These are phyloP conservation scores for Apis florea DNA, from an alignment of 1,140 invertebrate species.

Conservation along the genomic window DNA sequence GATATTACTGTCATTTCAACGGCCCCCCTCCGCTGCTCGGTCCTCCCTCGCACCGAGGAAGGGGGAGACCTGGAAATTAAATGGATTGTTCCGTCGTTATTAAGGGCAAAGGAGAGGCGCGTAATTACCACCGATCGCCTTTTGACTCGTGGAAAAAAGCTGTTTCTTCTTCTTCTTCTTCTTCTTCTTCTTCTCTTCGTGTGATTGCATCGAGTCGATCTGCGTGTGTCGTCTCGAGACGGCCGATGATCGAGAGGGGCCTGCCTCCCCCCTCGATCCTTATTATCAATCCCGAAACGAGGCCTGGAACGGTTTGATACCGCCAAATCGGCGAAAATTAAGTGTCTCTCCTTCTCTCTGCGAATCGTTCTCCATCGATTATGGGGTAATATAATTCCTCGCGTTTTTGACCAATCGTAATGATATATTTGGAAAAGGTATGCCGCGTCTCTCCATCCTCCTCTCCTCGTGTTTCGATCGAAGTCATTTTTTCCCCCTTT, in stretches of 20 bases:
- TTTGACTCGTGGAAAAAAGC: slow-evolving; percentile 50
- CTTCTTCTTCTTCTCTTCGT: neutral
- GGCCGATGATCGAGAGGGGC: slow-evolving; percentile 3
- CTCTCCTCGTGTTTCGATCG: no score
- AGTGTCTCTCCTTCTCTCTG: slow-evolving; percentile 4
- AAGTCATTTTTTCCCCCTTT: no score
- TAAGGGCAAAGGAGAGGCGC: slow-evolving; percentile 41
- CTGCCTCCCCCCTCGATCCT: slow-evolving; percentile 17
- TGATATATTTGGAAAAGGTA: slow-evolving; percentile 20
- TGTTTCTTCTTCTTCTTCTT: no score
- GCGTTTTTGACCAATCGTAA: slow-evolving; percentile 43
- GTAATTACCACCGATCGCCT: slow-evolving; percentile 59
- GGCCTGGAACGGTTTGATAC: slow-evolving; percentile 21
- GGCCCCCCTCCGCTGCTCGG: slow-evolving; percentile 45
- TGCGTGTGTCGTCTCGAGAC: slow-evolving; percentile 26
- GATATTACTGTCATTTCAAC: slow-evolving; percentile 78
- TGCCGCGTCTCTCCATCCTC: neutral
- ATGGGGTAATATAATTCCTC: slow-evolving; percentile 32
- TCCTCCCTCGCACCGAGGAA: slow-evolving; percentile 60
- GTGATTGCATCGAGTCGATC: slow-evolving; percentile 24
- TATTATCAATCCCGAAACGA: slow-evolving; percentile 49
- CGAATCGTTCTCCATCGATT: slow-evolving; percentile 28
- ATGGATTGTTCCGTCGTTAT: slow-evolving; percentile 70
- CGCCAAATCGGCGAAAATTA: slow-evolving; percentile 44
- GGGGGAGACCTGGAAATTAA: slow-evolving; percentile 67